Evolutionary conservation across 2,888 invertebrate species (phyloP).

Genomic region (Andrena camellia): DNA sequence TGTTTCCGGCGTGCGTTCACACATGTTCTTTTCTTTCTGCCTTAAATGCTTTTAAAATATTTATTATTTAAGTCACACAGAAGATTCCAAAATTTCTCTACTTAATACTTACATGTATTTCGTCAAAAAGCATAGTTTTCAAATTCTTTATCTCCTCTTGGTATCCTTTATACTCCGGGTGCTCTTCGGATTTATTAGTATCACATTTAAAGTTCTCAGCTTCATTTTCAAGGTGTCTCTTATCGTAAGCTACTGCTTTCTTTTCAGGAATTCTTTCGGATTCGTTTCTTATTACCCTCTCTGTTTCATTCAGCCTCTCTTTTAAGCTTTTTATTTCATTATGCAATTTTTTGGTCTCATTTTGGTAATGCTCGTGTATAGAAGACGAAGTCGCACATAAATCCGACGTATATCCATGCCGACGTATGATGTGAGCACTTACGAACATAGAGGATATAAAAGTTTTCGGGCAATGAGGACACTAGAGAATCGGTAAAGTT

Average conservation of each 20-base stretch:
- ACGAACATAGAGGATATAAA: constrained; percentile 89
- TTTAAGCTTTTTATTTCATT: constrained; percentile 89
- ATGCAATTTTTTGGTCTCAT: constrained; percentile 88
- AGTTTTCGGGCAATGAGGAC: constrained; percentile 89
- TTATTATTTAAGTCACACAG: constrained; percentile 13
- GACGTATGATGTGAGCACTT: constrained; percentile 88
- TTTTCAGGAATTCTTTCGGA: constrained; percentile 78
- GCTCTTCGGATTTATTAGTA: constrained; percentile 52
- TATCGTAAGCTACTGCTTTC: constrained; percentile 66
- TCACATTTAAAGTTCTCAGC: constrained; percentile 44
- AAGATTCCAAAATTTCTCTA: neutral
- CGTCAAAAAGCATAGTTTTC: constrained; percentile 78
- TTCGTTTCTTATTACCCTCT: constrained; percentile 86
- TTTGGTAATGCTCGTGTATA: constrained; percentile 84
- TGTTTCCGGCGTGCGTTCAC: constrained; percentile 82
- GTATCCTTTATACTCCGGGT: constrained; percentile 75
- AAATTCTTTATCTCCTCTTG: constrained; percentile 78
- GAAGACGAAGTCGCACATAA: constrained; percentile 72
- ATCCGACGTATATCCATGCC: constrained; percentile 85
- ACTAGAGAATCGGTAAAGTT: constrained; percentile 85
- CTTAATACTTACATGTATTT: constrained; percentile 77
- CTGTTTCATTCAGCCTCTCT: constrained; percentile 88
- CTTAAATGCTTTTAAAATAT: constrained; percentile 74
- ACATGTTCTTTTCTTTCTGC: constrained; percentile 63
- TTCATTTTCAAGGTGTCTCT: constrained; percentile 55